Percentiles rank a stretch among this genome's conserved stretches.
Conservation (phyloP, 37 sponge, comb jelly and placozoan species). For the Halichondria panicea region DNA sequence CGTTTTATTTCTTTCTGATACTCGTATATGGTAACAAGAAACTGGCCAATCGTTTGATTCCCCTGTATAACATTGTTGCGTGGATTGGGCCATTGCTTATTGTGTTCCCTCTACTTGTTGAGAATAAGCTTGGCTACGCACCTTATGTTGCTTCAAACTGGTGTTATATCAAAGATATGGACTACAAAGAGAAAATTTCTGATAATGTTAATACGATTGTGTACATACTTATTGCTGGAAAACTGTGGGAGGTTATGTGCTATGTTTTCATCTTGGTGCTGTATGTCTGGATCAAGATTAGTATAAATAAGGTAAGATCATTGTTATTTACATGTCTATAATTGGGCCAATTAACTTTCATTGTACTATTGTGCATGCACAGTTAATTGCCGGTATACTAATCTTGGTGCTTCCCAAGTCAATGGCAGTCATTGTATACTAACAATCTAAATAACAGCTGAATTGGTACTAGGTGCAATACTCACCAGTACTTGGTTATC, state of each 20-base stretch:
- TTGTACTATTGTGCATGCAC: background rate
- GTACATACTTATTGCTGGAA: conserved; percentile 24
- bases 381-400: background rate
- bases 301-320: background rate
- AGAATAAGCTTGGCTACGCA: conserved; percentile 34
- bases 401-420: too few relatives aligned
- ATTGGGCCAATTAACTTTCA: background rate
- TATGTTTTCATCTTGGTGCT: conserved; percentile 31
- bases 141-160: conserved; percentile 43
- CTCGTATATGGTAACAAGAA: conserved; percentile 1
- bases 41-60: conserved; percentile 32
- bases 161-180: conserved; percentile 43
- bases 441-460: background rate
- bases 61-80: conserved; percentile 52
- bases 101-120: background rate
- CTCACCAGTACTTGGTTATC: too few relatives aligned
- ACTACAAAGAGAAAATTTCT: background rate
- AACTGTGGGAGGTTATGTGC: conserved; percentile 29
- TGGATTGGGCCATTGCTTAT: conserved; percentile 60
- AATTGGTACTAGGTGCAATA: background rate
- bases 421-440: too few relatives aligned
- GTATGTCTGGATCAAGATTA: conserved; percentile 6
- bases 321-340: background rate
- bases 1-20: conserved; percentile 46
- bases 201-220: conserved; percentile 5